Percentiles rank a stretch among this genome's conserved stretches.
phyloP scores from a whole-genome alignment of 1,140 invertebrate genomes.

The Drosophila rufa region DNA sequence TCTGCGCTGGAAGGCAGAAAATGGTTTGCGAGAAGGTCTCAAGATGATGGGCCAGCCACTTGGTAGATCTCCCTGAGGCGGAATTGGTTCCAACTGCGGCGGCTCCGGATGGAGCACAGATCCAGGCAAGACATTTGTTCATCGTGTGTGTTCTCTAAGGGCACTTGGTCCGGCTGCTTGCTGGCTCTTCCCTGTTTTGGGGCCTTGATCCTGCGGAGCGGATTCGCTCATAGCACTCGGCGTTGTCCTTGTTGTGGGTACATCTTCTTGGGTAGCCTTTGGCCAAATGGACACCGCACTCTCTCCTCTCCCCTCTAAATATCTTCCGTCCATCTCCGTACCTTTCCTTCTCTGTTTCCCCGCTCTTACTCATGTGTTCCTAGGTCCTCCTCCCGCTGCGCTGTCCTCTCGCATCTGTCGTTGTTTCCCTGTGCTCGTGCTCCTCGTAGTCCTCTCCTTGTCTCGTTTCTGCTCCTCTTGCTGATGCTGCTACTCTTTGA shows the following conservation, averaged over 20 bases:
- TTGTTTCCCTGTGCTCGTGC: slow-evolving; percentile 26
- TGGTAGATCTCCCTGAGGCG: slow-evolving; percentile 7
- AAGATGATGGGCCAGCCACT: slow-evolving; percentile 37
- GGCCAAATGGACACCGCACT: background rate
- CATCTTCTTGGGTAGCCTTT: background rate
- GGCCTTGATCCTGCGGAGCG: slow-evolving; percentile 8
- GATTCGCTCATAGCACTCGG: slow-evolving; percentile 9
- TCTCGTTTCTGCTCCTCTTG: slow-evolving; percentile 38
- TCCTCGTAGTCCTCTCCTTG: slow-evolving; percentile 10
- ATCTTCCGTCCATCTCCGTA: background rate
- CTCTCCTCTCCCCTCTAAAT: background rate
- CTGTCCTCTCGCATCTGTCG: slow-evolving; percentile 22
- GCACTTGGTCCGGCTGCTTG: slow-evolving; percentile 1
- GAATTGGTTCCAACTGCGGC: slow-evolving; percentile 10
- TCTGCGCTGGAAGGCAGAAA: slow-evolving; percentile 27
- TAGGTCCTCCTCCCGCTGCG: slow-evolving; percentile 18
- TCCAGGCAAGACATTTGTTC: slow-evolving; percentile 7
- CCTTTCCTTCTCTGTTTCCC: slow-evolving; percentile 2
- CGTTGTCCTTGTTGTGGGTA: slow-evolving; percentile 1
- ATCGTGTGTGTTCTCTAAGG: slow-evolving; percentile 10
- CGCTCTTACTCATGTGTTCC: slow-evolving; percentile 26
- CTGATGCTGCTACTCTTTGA: slow-evolving; percentile 61
- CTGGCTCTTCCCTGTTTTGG: slow-evolving; percentile 1
- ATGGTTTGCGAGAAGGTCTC: slow-evolving; percentile 7
- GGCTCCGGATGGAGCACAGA: background rate